Conservation (phyloP, 2,113 vertebrate species). For the Climacteris rufus region DNA sequence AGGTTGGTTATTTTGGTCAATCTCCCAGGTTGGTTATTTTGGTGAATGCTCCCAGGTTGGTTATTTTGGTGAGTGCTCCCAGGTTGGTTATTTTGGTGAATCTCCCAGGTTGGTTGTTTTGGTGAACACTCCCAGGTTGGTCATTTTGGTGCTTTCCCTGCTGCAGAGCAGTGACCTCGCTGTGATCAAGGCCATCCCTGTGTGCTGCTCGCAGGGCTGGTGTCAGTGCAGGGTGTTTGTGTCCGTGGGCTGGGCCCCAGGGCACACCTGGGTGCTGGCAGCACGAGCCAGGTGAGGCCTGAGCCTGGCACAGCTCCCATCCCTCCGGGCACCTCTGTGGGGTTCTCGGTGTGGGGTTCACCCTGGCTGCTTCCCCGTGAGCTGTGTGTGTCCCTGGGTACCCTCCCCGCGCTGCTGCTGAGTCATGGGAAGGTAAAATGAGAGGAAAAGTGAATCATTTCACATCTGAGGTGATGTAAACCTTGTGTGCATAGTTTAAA, state of each 20-base stretch:
- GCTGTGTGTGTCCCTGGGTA: fast-evolving
- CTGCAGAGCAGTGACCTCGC: fast-evolving
- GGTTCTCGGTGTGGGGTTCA: fast-evolving
- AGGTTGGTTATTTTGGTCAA: no score
- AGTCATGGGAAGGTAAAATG: background rate
- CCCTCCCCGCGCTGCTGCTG: background rate
- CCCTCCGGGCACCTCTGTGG: background rate
- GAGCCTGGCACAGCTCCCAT: fast-evolving
- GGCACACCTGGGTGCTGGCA: background rate
- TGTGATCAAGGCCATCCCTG: fast-evolving
- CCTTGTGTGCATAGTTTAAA: background rate
- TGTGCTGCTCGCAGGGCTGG: fast-evolving
- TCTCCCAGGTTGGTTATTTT: background rate
- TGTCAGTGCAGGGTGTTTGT: fast-evolving
- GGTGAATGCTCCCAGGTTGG: background rate
- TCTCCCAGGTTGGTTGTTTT: background rate
- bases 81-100: no score
- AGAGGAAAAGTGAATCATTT: background rate
- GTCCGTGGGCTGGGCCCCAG: fast-evolving
- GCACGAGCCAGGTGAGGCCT: fast-evolving
- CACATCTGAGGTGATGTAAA: background rate
- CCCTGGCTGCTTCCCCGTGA: fast-evolving
- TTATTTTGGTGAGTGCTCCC: background rate
- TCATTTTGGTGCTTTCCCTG: fast-evolving
- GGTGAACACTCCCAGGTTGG: no score